Percentiles rank a stretch among this genome's conserved stretches.
Evolutionary conservation across 1,140 invertebrate genomes (phyloP).

Genomic region (Drosophila dunni): DNA sequence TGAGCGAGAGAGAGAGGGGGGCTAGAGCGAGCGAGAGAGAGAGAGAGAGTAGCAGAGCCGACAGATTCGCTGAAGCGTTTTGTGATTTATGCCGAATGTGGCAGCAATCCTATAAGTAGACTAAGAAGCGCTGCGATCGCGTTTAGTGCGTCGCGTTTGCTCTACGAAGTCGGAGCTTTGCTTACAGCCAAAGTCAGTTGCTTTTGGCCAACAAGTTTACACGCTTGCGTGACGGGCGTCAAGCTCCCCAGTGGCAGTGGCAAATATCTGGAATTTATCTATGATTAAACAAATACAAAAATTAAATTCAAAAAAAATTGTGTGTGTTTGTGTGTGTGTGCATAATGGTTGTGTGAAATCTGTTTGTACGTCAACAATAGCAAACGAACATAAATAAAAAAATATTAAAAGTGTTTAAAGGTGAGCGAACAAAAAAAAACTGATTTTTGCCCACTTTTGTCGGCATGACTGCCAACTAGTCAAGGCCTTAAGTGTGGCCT

Average conservation of each 20-base stretch:
- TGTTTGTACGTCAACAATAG: constrained; percentile 43
- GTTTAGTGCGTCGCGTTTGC: constrained; percentile 77
- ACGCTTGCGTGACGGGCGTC: constrained; percentile 49
- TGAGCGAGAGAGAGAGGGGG: neutral
- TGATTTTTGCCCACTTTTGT: neutral
- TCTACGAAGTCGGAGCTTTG: constrained; percentile 37
- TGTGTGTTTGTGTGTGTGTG: constrained; percentile 23
- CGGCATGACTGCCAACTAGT: constrained; percentile 5
- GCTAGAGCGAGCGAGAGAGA: neutral
- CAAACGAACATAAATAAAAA: constrained; percentile 45
- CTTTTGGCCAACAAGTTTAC: constrained; percentile 48
- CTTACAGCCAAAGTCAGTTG: constrained; percentile 7
- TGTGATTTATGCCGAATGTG: constrained; percentile 16
- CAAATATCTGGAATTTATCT: constrained; percentile 31
- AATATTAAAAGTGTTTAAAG: constrained; percentile 34
- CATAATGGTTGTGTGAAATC: constrained; percentile 16
- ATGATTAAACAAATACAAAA: constrained; percentile 6
- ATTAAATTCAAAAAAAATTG: neutral
- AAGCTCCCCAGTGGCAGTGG: constrained; percentile 27
- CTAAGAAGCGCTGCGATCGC: constrained; percentile 78
- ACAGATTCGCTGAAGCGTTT: constrained; percentile 1
- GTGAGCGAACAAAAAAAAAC: constrained; percentile 34
- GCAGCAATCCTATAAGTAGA: constrained; percentile 67
- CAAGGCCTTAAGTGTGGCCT: constrained; percentile 27
- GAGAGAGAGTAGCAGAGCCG: neutral